phyloP scores from a whole-genome alignment of 2,113 vertebrate genomes.

The Riparia riparia region DNA sequence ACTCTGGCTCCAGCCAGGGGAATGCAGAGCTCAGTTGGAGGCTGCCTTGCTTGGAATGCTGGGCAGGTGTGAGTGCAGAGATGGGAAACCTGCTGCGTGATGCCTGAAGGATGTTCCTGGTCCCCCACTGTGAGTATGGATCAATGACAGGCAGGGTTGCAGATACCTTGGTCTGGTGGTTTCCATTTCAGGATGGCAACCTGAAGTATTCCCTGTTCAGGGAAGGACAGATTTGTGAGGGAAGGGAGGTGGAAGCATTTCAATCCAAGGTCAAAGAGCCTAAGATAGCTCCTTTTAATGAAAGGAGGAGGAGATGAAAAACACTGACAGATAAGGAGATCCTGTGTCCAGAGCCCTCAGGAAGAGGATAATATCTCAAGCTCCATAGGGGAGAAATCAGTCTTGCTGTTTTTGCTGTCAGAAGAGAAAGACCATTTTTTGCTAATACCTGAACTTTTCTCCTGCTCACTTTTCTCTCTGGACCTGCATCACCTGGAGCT shows the following conservation, averaged over 20 bases:
- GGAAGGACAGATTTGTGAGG: neutral
- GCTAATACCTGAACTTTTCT: neutral
- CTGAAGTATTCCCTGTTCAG: neutral
- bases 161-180: neutral
- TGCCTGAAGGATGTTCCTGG: neutral
- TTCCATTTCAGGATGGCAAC: neutral
- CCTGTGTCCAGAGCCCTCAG: neutral
- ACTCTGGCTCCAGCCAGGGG: neutral
- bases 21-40: neutral
- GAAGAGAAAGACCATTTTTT: neutral
- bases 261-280: neutral
- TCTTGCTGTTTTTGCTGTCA: neutral
- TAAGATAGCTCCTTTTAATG: neutral
- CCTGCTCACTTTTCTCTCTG: neutral
- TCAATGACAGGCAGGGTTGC: neutral
- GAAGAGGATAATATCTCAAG: neutral
- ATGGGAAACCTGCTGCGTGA: neutral
- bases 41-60: constrained; percentile 2
- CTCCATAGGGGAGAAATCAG: no score
- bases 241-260: neutral
- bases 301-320: neutral
- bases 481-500: neutral
- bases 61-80: neutral
- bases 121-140: accelerated
- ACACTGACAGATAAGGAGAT: neutral